Evolutionary conservation across 2,888 invertebrate species (phyloP), one percentile per base, ranked within the genome.

Genomic region (Torymus texanus): DNA sequence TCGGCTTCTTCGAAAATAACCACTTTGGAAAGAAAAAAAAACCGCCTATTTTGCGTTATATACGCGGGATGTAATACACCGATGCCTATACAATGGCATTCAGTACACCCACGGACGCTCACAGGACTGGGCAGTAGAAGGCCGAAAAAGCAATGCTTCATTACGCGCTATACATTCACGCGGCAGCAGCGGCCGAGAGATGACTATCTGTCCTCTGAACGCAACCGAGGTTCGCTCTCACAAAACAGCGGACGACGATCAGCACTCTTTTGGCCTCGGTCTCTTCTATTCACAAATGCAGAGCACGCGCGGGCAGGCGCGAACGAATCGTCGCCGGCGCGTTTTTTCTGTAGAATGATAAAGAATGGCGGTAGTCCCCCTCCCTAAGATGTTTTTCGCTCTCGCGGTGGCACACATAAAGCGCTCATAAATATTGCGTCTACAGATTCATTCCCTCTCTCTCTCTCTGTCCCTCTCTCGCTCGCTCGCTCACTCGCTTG

Each of bases 401-500:
- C 50, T 63, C 16, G 16, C n/a, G 13, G 79, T 81, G 81, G 75
- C 78, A 68, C 80, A 80, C 81, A 82, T 79, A 82, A 82, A 83
- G 73, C 82, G 80, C 79, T 82, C 83, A 83, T 84, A 84, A 84
- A 84, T 84, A 83, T 83, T 76, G 81, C 81, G 78, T 77, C 81
- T 83, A 82, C 81, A 80, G 81, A 41, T 41, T 41, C 41, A 41
- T 41, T 41, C 41, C 0, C 41, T 41, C 29, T 29, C 29, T 41
- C 41, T 21, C 21, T 2, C 21, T 2, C 21, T 2, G 1, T 2
- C 21, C 21, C 2, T 2, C 21, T 21, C 21, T 21, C 21, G 21
- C 21, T 21, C 2, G 21, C 21, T 21, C 21, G 29, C 29, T 29
- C 29, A 8, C 41, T 41, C 41, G 41, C 41, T 41, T 8, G 41